Conservation (phyloP, 2,797 vertebrate genomes). For the Molothrus aeneus region DNA sequence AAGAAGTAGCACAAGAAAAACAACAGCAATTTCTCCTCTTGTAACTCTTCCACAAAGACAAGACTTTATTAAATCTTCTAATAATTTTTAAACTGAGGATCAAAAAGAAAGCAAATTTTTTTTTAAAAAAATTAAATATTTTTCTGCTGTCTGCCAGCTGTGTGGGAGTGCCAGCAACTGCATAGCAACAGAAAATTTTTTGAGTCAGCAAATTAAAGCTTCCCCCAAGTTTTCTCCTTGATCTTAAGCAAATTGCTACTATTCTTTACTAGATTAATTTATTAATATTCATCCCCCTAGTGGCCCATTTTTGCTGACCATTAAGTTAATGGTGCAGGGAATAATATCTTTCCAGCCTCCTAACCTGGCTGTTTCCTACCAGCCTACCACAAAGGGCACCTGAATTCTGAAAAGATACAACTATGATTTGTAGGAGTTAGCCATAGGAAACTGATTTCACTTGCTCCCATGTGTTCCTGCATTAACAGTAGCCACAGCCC, state of each 20-base stretch:
- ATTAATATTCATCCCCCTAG: neutral
- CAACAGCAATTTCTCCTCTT: neutral
- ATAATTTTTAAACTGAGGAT: neutral
- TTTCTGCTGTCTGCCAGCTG: neutral
- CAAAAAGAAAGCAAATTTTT: neutral
- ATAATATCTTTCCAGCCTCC: neutral
- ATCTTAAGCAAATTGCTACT: neutral
- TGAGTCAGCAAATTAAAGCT: neutral
- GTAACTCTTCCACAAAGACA: neutral
- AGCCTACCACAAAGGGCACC: neutral
- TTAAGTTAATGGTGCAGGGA: neutral
- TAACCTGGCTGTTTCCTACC: neutral
- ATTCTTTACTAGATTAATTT: neutral
- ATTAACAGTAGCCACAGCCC: neutral
- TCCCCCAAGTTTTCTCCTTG: neutral
- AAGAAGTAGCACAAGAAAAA: neutral
- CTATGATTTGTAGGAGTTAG: neutral
- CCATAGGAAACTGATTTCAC: neutral
- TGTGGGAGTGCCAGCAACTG: neutral
- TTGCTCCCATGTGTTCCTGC: neutral
- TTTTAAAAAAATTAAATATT: neutral
- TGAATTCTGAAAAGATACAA: neutral
- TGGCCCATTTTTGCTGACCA: neutral
- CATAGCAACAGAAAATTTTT: neutral
- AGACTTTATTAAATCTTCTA: neutral